A percentile compares a stretch with the other conserved stretches of the same genome.
Evolutionary conservation across 2,888 invertebrate species (phyloP).

Genomic region (Pandemis heparana): DNA sequence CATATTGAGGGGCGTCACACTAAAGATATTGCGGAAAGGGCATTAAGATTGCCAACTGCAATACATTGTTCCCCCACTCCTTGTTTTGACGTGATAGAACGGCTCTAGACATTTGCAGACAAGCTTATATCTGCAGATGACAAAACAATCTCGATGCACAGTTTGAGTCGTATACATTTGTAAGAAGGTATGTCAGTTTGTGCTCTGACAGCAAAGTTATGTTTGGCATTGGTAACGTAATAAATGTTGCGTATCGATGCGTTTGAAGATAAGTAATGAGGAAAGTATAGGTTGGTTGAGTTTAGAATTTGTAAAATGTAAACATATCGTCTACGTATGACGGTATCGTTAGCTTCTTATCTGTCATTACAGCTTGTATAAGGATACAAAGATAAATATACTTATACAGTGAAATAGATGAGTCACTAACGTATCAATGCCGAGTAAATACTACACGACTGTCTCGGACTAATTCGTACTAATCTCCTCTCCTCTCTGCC

Average conservation of each 20-base stretch:
- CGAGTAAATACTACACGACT: no score
- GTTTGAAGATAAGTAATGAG: slow-evolving; percentile 85
- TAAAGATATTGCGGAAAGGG: slow-evolving; percentile 84
- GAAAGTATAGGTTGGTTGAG: slow-evolving; percentile 72
- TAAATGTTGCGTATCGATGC: slow-evolving; percentile 85
- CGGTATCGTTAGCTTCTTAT: background rate
- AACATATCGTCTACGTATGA: slow-evolving; percentile 28
- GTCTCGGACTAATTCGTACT: no score
- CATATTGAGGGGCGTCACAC: slow-evolving; percentile 82
- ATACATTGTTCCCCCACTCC: slow-evolving; percentile 62
- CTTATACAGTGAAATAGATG: background rate
- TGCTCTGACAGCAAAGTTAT: slow-evolving; percentile 39
- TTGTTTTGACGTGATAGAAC: slow-evolving; percentile 84
- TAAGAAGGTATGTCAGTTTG: slow-evolving; percentile 41
- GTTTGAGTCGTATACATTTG: slow-evolving; percentile 45
- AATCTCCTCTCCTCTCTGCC: no score
- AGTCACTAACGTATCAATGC: no score
- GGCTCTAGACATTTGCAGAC: slow-evolving; percentile 72
- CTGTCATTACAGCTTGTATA: background rate
- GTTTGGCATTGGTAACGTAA: slow-evolving; percentile 68
- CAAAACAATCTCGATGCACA: slow-evolving; percentile 24
- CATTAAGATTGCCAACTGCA: slow-evolving; percentile 79
- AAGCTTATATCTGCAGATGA: slow-evolving; percentile 52
- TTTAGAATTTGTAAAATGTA: slow-evolving; percentile 60
- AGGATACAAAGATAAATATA: background rate